phyloP scores from a whole-genome alignment of 2,113 vertebrate genomes.

The Odocoileus hemionus region DNA sequence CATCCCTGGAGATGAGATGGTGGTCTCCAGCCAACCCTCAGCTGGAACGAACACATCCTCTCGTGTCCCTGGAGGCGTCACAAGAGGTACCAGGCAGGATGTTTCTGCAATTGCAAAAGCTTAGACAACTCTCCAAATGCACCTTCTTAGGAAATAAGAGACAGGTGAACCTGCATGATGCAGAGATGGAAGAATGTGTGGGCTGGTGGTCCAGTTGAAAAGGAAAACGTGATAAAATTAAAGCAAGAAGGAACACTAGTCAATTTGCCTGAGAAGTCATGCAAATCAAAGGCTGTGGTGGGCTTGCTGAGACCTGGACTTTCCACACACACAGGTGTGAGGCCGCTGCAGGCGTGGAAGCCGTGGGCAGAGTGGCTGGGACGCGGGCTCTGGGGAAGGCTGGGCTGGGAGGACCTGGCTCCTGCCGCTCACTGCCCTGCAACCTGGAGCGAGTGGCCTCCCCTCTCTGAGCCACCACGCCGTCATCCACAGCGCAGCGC shows the following conservation, averaged over 20 bases:
- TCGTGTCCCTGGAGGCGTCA: accelerated
- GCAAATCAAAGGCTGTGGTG: accelerated
- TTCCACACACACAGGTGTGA: accelerated
- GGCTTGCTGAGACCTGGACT: neutral
- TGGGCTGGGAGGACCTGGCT: neutral
- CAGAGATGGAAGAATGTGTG: accelerated
- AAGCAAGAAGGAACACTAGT: neutral
- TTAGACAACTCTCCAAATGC: neutral
- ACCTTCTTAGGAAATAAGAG: neutral
- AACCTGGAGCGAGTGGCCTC: neutral
- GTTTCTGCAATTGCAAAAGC: neutral
- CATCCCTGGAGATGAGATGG: accelerated
- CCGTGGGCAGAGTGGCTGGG: accelerated
- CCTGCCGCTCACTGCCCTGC: accelerated
- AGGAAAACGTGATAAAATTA: neutral
- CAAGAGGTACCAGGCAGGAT: accelerated
- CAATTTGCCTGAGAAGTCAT: accelerated
- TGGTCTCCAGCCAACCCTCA: no score
- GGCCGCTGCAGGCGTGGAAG: accelerated
- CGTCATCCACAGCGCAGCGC: accelerated
- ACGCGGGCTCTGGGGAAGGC: accelerated
- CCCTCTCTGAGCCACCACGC: accelerated
- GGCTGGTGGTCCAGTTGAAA: neutral
- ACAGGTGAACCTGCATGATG: accelerated
- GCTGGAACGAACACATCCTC: neutral